These are phyloP conservation scores for Colossoma macropomum DNA, from an alignment of 2,113 vertebrate genomes.

Conservation along the genomic window DNA sequence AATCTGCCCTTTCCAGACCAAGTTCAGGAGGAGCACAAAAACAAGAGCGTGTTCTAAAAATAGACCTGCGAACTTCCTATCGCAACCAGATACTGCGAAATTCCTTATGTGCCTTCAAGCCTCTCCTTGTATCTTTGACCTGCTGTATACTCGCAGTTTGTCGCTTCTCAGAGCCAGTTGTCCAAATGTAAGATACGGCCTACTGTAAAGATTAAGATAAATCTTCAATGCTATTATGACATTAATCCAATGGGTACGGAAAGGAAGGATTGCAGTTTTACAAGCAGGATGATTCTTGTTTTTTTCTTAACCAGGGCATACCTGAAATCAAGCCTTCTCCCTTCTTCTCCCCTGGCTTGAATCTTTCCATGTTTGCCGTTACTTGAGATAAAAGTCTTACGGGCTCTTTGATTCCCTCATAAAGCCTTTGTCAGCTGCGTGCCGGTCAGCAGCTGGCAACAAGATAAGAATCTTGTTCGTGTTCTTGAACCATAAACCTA, in stretches of 20 bases:
- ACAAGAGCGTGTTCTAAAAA: conserved; percentile 20
- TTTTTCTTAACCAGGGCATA: not conserved
- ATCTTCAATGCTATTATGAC: not conserved
- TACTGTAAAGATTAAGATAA: not conserved
- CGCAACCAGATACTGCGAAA: conserved; percentile 22
- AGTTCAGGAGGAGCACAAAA: conserved; percentile 32
- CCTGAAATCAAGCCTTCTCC: not conserved
- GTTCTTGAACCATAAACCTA: conserved; percentile 30
- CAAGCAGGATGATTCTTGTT: too few species aligned
- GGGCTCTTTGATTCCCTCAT: not conserved
- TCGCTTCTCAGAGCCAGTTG: not conserved
- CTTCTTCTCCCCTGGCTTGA: not conserved
- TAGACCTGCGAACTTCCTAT: conserved; percentile 37
- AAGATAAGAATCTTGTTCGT: conserved; percentile 29
- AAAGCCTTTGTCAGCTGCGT: not conserved
- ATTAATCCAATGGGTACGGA: not conserved
- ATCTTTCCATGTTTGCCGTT: not conserved
- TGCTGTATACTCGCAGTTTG: not conserved
- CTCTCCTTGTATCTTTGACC: not conserved
- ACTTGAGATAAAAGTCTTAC: not conserved
- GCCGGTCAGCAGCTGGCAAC: conserved; percentile 13
- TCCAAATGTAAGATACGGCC: not conserved
- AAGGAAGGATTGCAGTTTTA: not conserved
- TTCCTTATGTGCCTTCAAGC: conserved; percentile 3
- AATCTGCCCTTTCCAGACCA: not conserved